phyloP scores from a whole-genome alignment of 2,888 invertebrate species.

The Nowickia ferox region DNA sequence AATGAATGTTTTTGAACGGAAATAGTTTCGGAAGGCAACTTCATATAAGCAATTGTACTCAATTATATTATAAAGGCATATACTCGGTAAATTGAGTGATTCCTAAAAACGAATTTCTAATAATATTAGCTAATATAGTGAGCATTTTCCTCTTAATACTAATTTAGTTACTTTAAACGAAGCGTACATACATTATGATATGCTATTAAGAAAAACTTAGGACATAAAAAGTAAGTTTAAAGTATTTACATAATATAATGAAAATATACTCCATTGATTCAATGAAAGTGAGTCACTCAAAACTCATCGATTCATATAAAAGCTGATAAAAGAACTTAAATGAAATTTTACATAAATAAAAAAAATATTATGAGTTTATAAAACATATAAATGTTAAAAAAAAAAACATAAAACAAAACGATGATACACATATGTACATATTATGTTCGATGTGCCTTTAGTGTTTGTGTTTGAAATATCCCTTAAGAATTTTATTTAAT shows the following conservation, averaged over 20 bases:
- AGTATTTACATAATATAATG: neutral
- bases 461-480: conserved; percentile 32
- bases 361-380: conserved; percentile 21
- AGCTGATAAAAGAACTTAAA: conserved; percentile 6
- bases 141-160: no score
- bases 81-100: neutral
- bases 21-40: neutral
- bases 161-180: no score
- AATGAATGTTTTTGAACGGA: neutral
- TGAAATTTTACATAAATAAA: neutral
- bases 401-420: conserved; percentile 10
- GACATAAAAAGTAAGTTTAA: neutral
- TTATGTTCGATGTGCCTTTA: conserved; percentile 20
- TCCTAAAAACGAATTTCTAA: neutral
- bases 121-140: neutral
- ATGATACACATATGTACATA: conserved; percentile 15
- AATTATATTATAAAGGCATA: neutral
- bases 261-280: neutral
- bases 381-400: neutral
- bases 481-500: conserved; percentile 39
- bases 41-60: conserved; percentile 7
- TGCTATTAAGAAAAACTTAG: neutral
- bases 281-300: neutral
- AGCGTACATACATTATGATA: neutral
- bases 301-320: neutral